These are phyloP conservation scores for Galleria mellonella DNA, from an alignment of 1,140 invertebrate species.

Conservation along the genomic window DNA sequence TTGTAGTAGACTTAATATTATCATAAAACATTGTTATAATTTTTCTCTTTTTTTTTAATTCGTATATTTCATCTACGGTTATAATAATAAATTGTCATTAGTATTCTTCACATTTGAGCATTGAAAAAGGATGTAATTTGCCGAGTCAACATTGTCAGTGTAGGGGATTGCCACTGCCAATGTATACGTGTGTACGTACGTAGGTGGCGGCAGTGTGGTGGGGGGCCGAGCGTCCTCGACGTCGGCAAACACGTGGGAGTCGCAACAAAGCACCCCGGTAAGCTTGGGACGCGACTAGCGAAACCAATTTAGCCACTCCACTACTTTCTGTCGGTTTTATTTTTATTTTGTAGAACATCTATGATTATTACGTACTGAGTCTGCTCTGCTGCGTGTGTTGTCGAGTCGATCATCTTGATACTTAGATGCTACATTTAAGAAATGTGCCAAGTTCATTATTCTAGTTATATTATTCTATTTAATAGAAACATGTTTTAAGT, in stretches of 20 bases:
- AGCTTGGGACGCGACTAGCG: constrained; percentile 58
- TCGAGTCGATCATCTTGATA: constrained; percentile 57
- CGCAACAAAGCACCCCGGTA: constrained; percentile 68
- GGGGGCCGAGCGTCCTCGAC: constrained; percentile 47
- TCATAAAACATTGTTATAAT: too few species aligned
- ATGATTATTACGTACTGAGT: constrained; percentile 58
- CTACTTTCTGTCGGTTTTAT: constrained; percentile 59
- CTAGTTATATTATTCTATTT: too few species aligned
- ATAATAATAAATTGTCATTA: too few species aligned
- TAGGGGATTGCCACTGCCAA: constrained; percentile 30
- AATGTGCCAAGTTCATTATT: constrained; percentile 46
- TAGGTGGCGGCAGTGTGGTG: constrained; percentile 66
- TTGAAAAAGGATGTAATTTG: background rate
- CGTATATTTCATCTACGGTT: too few species aligned
- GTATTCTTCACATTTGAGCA: too few species aligned
- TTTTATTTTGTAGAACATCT: constrained; percentile 64
- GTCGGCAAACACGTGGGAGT: constrained; percentile 59
- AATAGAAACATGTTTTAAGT: too few species aligned
- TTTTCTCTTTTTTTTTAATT: too few species aligned
- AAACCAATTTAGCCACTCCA: constrained; percentile 47
- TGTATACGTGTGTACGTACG: constrained; percentile 63
- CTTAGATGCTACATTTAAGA: constrained; percentile 58
- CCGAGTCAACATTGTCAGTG: constrained; percentile 25
- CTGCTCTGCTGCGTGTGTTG: constrained; percentile 70
- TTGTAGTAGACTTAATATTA: too few species aligned